Conservation (phyloP, 2,888 invertebrate genomes). For the Norana najaformis region DNA sequence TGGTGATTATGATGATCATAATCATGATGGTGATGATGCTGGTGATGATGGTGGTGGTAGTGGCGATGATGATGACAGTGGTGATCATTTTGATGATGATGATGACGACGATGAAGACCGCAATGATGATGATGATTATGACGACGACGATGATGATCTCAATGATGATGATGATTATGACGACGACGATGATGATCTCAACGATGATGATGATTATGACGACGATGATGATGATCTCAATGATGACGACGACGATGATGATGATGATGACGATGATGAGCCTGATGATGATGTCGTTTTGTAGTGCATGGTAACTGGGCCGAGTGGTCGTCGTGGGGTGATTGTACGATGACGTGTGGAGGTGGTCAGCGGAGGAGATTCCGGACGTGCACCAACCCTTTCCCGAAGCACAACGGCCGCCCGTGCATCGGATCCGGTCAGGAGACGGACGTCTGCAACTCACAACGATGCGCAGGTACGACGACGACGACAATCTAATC, state of each 20-base stretch:
- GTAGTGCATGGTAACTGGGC: constrained; percentile 84
- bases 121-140: no score
- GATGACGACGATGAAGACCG: no score
- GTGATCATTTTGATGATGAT: no score
- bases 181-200: no score
- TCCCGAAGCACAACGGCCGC: constrained; percentile 81
- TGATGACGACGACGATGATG: neutral
- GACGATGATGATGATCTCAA: no score
- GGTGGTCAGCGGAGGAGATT: constrained; percentile 81
- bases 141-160: no score
- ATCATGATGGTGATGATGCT: no score
- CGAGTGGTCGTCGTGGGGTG: constrained; percentile 88
- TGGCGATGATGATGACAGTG: no score
- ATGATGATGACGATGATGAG: neutral
- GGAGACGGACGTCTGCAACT: constrained; percentile 78
- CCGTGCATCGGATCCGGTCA: constrained; percentile 75
- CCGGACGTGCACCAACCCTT: constrained; percentile 82
- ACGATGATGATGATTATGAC: no score
- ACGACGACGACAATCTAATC: no score
- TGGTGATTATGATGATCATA: no score
- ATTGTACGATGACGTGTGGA: constrained; percentile 80
- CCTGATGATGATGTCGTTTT: neutral
- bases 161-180: no score
- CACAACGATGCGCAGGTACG: constrained; percentile 54
- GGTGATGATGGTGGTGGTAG: neutral